Evolutionary conservation across 2,113 vertebrate genomes (phyloP).

Genomic region (Chloropsis hardwickii): DNA sequence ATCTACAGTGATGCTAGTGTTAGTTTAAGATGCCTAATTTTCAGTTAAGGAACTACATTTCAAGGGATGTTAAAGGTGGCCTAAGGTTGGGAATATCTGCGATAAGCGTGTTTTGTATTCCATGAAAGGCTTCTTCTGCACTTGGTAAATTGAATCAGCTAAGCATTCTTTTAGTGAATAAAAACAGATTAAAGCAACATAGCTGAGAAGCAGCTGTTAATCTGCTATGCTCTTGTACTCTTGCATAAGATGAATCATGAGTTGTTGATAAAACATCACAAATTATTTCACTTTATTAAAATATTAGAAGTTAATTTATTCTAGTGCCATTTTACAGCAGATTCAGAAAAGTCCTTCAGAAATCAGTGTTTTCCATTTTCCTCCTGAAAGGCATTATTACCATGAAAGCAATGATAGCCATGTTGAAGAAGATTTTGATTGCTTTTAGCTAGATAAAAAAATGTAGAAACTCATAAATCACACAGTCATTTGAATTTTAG

Average conservation of each 20-base stretch:
- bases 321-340: slow-evolving; percentile 29
- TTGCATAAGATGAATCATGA: slow-evolving; percentile 27
- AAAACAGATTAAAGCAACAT: slow-evolving; percentile 52
- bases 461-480: neutral
- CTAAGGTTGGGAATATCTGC: neutral
- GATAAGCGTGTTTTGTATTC: neutral
- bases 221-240: neutral
- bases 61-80: neutral
- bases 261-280: slow-evolving; percentile 52
- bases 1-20: neutral
- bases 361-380: slow-evolving; percentile 60
- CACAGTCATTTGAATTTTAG: neutral
- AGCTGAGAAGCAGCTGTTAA: slow-evolving; percentile 36
- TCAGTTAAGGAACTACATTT: neutral
- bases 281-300: slow-evolving; percentile 67
- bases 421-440: slow-evolving; percentile 47
- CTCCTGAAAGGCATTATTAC: slow-evolving; percentile 48
- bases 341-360: slow-evolving; percentile 54
- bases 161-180: slow-evolving; percentile 31
- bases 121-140: neutral
- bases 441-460: neutral
- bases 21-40: neutral
- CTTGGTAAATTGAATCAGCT: slow-evolving; percentile 26
- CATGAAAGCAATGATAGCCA: neutral
- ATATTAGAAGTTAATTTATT: slow-evolving; percentile 67